Evolutionary conservation across 2,888 invertebrate genomes (phyloP), one percentile per base, ranked within the genome.

Genomic region (Cerceris ruficornis): DNA sequence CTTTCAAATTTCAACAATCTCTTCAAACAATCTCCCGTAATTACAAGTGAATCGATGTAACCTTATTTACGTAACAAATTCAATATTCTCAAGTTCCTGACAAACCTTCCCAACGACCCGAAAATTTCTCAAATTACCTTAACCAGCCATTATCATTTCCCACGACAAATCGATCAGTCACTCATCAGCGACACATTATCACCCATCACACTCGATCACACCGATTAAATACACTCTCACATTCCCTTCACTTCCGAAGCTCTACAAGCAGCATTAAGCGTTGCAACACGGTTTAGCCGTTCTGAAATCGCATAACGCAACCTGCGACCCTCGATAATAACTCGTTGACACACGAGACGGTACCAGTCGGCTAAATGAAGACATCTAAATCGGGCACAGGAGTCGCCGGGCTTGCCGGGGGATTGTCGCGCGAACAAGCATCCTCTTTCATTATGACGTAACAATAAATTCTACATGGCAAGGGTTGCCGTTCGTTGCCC

Each of bases 371-470:
- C 74, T 69, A 80, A 80, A 81, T 81, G 76, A 80, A 81, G 81
- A 81, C 67, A 64, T 76, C 69, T 41, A 42, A 75, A 80, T 64
- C 52, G 55, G 11, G 62, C 65, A 64, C 52, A 15, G 60, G 54
- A 17, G 70, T 15, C 43, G 54, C 41, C n/a, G 57, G 15, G 46
- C 28, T 28, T 28, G 49, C 6, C 8, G 28, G 49, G 66, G 69
- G 69, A n/a, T n/a, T 43, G 41, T 41, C 50, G 43, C 58, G 76
- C 68, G 70, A 74, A 77, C 81, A 75, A 77, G 71, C 75, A 72
- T 72, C 69, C 72, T 66, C 72, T 72, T 75, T 78, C 78, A 75
- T 81, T 75, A 68, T 72, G 77, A 72, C 81, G 81, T 72, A 59
- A 59, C 67, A 58, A 70, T 75, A 82, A 81, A 81, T 75, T 75